These are phyloP conservation scores for Chromis chromis DNA, from an alignment of 2,797 vertebrate species.

Conservation along the genomic window DNA sequence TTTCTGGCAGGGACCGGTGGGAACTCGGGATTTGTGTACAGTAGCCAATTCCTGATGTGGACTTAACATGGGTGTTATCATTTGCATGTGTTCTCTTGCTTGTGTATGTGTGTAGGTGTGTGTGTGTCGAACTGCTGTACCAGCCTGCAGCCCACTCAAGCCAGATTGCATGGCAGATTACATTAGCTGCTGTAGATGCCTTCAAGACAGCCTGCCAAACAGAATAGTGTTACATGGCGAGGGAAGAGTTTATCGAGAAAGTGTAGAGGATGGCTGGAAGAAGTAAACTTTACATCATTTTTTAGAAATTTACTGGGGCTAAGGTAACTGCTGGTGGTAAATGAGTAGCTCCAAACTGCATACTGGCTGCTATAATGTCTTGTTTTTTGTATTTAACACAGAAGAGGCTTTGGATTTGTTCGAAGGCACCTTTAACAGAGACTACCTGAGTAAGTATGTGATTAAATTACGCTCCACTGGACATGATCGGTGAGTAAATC, in stretches of 20 bases:
- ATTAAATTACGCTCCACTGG: too few species aligned
- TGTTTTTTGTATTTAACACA: too few species aligned
- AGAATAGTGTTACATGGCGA: conserved; percentile 14
- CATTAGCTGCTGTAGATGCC: conserved; percentile 65
- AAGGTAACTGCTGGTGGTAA: too few species aligned
- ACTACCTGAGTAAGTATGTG: too few species aligned
- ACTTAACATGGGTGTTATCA: conserved; percentile 26
- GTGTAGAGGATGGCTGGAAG: too few species aligned
- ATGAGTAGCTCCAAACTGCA: too few species aligned
- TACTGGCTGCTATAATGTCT: too few species aligned
- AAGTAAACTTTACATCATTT: conserved; percentile 10
- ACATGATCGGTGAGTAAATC: too few species aligned
- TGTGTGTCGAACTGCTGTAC: conserved; percentile 44
- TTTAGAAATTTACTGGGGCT: not conserved
- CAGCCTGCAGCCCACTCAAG: conserved; percentile 65
- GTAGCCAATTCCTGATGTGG: conserved; percentile 26
- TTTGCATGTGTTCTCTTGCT: conserved; percentile 21
- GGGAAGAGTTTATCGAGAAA: not conserved
- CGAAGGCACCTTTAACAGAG: too few species aligned
- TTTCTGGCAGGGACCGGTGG: not conserved
- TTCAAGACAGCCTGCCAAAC: conserved; percentile 49
- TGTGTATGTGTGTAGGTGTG: conserved; percentile 35
- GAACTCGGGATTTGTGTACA: not conserved
- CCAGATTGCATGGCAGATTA: conserved; percentile 68
- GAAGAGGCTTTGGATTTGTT: too few species aligned